phyloP scores from a whole-genome alignment of 2,888 invertebrate species.

The Microdon myrmicae region DNA sequence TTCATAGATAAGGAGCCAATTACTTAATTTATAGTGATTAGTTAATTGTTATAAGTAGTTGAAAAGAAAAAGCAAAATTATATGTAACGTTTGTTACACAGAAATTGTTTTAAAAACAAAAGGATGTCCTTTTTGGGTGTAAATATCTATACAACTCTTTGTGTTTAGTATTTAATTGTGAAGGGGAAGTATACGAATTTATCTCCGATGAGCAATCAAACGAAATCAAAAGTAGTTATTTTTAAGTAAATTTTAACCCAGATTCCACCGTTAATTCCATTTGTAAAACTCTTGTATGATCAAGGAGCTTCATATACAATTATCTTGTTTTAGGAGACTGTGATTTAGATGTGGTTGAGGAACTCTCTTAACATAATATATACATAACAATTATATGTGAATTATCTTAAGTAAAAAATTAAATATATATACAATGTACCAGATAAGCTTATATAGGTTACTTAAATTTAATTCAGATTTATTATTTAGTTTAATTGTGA shows the following conservation, averaged over 20 bases:
- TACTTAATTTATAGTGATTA: constrained; percentile 41
- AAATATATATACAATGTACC: constrained; percentile 7
- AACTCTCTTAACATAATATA: constrained; percentile 15
- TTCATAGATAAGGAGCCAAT: constrained; percentile 33
- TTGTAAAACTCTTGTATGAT: too few species aligned
- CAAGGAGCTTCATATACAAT: too few species aligned
- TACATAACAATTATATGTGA: constrained; percentile 17
- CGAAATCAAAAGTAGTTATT: too few species aligned
- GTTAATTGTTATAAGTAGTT: constrained; percentile 2
- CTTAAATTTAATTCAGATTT: constrained; percentile 5
- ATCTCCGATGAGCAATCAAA: too few species aligned
- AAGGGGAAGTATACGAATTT: too few species aligned
- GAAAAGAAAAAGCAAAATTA: too few species aligned
- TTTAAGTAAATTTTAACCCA: too few species aligned
- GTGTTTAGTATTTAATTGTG: constrained; percentile 10
- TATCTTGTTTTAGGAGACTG: constrained; percentile 59
- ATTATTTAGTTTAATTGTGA: neutral
- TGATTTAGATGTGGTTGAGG: constrained; percentile 63
- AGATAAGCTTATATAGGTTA: constrained; percentile 5
- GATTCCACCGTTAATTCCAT: neutral
- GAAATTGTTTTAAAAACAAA: too few species aligned
- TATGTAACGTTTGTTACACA: too few species aligned
- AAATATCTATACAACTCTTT: too few species aligned
- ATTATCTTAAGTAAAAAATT: constrained; percentile 1
- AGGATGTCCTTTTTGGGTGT: too few species aligned